Conservation (phyloP, 2,888 invertebrate species). For the Colostygia pectinataria region DNA sequence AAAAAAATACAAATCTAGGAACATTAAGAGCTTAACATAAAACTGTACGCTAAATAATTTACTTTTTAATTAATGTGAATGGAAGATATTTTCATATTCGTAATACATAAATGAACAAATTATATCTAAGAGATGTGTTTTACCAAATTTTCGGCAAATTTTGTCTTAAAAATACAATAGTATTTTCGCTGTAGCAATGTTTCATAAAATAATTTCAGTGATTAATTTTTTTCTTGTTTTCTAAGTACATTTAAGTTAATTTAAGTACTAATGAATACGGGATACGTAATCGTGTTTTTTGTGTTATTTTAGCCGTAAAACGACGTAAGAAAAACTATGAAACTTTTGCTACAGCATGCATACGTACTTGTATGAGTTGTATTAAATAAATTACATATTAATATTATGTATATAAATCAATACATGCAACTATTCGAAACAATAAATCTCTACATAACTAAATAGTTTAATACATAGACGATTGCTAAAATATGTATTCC, state of each 20-base stretch:
- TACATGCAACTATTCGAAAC: slow-evolving; percentile 42
- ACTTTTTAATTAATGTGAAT: slow-evolving; percentile 37
- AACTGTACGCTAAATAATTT: slow-evolving; percentile 72
- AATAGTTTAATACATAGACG: slow-evolving; percentile 50
- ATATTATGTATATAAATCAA: slow-evolving; percentile 35
- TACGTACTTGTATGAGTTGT: slow-evolving; percentile 15
- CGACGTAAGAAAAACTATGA: neutral
- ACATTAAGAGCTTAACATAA: slow-evolving; percentile 73
- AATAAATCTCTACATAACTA: slow-evolving; percentile 24
- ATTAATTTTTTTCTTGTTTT: slow-evolving; percentile 1
- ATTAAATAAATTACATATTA: slow-evolving; percentile 40
- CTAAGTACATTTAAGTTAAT: slow-evolving; percentile 13
- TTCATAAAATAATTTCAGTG: slow-evolving; percentile 4
- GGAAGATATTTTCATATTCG: slow-evolving; percentile 25
- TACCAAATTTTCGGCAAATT: slow-evolving; percentile 15
- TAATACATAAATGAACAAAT: slow-evolving; percentile 20
- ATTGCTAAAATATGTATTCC: slow-evolving; percentile 43
- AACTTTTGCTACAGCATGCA: slow-evolving; percentile 21
- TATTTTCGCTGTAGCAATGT: slow-evolving; percentile 14
- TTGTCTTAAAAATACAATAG: slow-evolving; percentile 11
- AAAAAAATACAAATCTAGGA: slow-evolving; percentile 75
- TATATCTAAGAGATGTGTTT: slow-evolving; percentile 19
- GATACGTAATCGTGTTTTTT: neutral
- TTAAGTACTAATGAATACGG: slow-evolving; percentile 7
- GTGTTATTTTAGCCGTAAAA: too few species aligned